phyloP scores from a whole-genome alignment of 2,888 invertebrate genomes.

The Agapetus fuscipes region DNA sequence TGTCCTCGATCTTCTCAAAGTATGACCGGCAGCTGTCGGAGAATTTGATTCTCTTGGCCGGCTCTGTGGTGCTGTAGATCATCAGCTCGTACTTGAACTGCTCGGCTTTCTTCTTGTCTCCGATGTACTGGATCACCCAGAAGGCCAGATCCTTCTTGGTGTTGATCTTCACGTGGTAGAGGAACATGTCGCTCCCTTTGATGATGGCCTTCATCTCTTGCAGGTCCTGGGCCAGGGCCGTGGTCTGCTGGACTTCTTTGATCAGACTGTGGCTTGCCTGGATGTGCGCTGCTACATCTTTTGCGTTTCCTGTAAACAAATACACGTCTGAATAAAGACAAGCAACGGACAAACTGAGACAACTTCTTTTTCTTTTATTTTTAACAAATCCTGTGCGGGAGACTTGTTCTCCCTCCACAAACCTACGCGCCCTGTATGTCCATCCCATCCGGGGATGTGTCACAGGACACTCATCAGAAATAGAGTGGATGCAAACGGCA shows the following conservation, averaged over 20 bases:
- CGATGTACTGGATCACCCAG: background rate
- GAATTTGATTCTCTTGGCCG: background rate
- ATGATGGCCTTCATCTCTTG: background rate
- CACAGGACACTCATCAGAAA: too few species aligned
- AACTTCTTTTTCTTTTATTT: too few species aligned
- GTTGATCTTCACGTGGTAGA: background rate
- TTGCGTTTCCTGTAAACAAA: background rate
- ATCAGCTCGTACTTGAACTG: background rate
- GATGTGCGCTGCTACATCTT: background rate
- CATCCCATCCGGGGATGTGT: too few species aligned
- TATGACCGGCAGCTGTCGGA: background rate
- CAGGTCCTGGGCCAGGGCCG: too few species aligned
- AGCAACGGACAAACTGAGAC: too few species aligned
- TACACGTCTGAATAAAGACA: too few species aligned
- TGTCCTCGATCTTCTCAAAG: background rate
- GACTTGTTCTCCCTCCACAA: too few species aligned
- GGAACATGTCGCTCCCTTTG: background rate
- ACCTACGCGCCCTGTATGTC: too few species aligned
- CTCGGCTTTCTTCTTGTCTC: background rate
- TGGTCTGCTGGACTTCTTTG: too few species aligned
- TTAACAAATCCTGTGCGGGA: too few species aligned
- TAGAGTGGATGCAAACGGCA: too few species aligned
- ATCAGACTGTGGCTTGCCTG: too few species aligned
- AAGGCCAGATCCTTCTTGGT: background rate
- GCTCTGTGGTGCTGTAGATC: background rate